phyloP scores from a whole-genome alignment of 2,113 vertebrate genomes.

The Brachyhypopomus gauderio region DNA sequence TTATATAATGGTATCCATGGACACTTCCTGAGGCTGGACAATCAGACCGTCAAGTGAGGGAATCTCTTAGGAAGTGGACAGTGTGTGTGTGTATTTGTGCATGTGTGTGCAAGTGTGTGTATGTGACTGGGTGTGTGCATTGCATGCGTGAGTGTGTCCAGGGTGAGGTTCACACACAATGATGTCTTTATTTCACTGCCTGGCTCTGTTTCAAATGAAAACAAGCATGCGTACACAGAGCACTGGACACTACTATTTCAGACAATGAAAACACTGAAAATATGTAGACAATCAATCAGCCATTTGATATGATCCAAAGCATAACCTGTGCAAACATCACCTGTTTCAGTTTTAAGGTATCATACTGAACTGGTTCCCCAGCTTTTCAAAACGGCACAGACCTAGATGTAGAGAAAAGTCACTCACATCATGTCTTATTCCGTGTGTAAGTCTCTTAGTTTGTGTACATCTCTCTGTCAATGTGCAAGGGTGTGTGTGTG shows the following conservation, averaged over 20 bases:
- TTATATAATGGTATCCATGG: conserved; percentile 49
- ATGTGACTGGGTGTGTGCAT: conserved; percentile 8
- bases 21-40: conserved; percentile 30
- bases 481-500: background rate
- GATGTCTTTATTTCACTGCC: conserved; percentile 37
- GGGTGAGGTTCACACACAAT: conserved; percentile 46
- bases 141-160: background rate
- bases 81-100: conserved; percentile 19
- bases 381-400: background rate
- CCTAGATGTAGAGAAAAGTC: too few relatives aligned
- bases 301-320: background rate
- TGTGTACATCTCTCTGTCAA: too few relatives aligned
- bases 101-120: conserved; percentile 12
- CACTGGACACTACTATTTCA: background rate
- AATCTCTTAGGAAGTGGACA: conserved; percentile 20
- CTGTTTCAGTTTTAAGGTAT: too few relatives aligned
- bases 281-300: background rate
- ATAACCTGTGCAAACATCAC: background rate
- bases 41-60: conserved; percentile 15
- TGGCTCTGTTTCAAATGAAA: conserved; percentile 10
- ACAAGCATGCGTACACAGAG: background rate
- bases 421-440: too few relatives aligned
- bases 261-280: background rate
- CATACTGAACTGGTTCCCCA: background rate
- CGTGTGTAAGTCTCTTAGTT: too few relatives aligned